Evolutionary conservation across 2,888 invertebrate genomes (phyloP).

Genomic region (Meteorus colon): DNA sequence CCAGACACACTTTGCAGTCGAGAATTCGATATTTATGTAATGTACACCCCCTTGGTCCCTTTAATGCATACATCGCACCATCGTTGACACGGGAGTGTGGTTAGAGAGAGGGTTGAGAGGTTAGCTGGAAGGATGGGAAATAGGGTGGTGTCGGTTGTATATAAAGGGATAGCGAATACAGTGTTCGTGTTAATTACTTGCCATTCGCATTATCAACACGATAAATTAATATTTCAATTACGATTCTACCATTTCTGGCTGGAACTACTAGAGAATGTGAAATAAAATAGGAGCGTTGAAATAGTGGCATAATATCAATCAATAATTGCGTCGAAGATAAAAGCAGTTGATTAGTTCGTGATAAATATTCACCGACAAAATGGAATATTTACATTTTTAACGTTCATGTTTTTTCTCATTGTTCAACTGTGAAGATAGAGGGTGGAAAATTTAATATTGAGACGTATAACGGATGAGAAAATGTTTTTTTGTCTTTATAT

Average conservation of each 20-base stretch:
- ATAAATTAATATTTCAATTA: slow-evolving; percentile 72
- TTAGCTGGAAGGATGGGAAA: neutral
- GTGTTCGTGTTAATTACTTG: slow-evolving; percentile 64
- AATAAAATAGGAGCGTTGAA: neutral
- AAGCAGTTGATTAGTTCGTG: neutral
- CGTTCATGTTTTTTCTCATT: neutral
- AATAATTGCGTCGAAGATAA: too few species aligned
- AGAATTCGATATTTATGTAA: slow-evolving; percentile 26
- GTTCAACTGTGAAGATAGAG: neutral
- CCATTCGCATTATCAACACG: slow-evolving; percentile 60
- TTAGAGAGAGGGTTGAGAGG: neutral
- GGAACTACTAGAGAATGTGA: neutral
- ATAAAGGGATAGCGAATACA: neutral
- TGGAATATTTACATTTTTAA: neutral
- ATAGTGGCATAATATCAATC: neutral
- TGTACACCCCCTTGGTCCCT: slow-evolving; percentile 4
- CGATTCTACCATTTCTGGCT: slow-evolving; percentile 60
- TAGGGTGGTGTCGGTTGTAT: neutral
- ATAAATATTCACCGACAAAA: neutral
- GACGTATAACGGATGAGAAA: neutral
- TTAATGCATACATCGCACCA: slow-evolving; percentile 23
- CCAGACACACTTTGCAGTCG: neutral
- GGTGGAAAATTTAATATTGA: slow-evolving; percentile 11
- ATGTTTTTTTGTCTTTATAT: slow-evolving; percentile 4
- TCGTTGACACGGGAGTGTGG: slow-evolving; percentile 20